Conservation (phyloP, 2,888 invertebrate species). For the Aricia artaxerxes region DNA sequence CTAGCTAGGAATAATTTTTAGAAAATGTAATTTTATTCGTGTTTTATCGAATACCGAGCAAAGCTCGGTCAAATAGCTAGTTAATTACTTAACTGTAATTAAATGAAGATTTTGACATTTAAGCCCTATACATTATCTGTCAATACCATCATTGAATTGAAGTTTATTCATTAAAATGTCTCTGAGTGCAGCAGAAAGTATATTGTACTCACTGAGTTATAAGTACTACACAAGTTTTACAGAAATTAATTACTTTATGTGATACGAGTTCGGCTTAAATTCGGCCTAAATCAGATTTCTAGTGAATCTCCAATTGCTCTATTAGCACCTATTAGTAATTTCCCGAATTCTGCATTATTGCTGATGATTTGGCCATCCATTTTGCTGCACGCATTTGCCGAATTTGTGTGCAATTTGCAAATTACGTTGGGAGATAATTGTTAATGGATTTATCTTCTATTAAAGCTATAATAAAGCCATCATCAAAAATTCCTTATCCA, state of each 20-base stretch:
- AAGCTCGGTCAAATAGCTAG: no score
- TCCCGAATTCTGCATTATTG: neutral
- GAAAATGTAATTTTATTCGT: no score
- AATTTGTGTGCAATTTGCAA: slow-evolving; percentile 2
- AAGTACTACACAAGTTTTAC: neutral
- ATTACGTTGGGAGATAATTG: neutral
- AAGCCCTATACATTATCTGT: no score
- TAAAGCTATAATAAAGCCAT: neutral
- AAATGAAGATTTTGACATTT: no score
- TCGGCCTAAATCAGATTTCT: neutral
- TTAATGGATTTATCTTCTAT: neutral
- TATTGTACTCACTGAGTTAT: no score
- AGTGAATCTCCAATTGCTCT: neutral
- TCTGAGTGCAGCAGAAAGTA: no score
- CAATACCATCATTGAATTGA: no score
- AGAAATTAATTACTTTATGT: neutral
- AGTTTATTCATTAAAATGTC: no score
- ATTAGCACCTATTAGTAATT: neutral
- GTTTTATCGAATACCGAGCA: no score
- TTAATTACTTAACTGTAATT: no score
- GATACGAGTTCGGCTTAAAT: neutral
- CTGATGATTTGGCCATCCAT: neutral
- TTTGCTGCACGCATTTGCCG: neutral
- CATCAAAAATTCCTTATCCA: neutral
- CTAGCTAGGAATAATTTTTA: no score